Evolutionary conservation across 1,140 invertebrate genomes (phyloP).

Genomic region (Conus ventricosus): DNA sequence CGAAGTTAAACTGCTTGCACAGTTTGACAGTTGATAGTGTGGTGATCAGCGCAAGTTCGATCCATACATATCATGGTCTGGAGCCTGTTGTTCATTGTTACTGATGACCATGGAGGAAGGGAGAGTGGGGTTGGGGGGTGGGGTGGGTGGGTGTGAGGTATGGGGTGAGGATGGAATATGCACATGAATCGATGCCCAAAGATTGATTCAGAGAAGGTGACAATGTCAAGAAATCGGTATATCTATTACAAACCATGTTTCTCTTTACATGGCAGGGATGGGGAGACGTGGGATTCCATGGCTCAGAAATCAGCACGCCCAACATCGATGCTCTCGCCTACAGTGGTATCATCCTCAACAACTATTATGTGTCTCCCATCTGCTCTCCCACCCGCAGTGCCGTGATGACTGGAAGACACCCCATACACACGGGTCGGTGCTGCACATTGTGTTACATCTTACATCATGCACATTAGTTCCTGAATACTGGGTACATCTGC

Average conservation of each 20-base stretch:
- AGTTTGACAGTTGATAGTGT: no score
- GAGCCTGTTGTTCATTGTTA: no score
- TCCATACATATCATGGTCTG: no score
- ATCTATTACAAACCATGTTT: no score
- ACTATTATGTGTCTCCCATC: neutral
- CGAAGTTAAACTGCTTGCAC: no score
- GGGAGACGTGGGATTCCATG: constrained; percentile 94
- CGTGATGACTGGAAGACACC: neutral
- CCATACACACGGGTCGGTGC: neutral
- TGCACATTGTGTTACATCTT: neutral
- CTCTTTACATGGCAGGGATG: constrained; percentile 80
- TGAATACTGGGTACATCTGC: neutral
- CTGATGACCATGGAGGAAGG: no score
- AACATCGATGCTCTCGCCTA: constrained; percentile 69
- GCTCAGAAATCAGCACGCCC: constrained; percentile 79
- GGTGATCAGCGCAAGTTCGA: no score
- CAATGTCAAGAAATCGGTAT: no score
- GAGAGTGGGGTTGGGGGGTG: no score
- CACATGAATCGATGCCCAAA: no score
- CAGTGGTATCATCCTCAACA: constrained; percentile 54
- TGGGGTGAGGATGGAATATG: neutral
- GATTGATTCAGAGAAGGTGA: no score
- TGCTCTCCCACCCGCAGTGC: neutral
- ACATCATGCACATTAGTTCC: neutral
- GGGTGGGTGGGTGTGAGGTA: no score